Evolutionary conservation across 53 echinoderm and acorn worm species (phyloP).

Genomic region (Patiria pectinifera): DNA sequence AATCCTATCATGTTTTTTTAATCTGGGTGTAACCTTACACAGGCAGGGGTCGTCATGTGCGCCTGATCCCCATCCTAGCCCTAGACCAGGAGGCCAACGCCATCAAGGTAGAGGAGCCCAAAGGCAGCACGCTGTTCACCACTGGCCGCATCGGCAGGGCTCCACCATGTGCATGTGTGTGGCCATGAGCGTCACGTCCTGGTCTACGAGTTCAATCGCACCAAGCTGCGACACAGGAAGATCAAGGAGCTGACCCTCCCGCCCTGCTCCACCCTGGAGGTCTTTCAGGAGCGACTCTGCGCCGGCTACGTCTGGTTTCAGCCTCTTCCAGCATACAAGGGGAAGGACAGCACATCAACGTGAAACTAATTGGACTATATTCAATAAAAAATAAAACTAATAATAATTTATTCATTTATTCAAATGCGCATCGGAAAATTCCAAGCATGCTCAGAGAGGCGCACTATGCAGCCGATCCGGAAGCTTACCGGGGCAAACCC

Average conservation of each 20-base stretch:
- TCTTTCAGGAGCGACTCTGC: constrained; percentile 86
- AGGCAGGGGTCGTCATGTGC: constrained; percentile 88
- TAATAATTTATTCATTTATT: too few species aligned
- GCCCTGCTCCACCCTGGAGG: constrained; percentile 84
- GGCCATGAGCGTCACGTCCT: constrained; percentile 89
- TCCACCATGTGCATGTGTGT: constrained; percentile 95
- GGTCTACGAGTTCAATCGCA: constrained; percentile 96
- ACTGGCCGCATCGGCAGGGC: constrained; percentile 94
- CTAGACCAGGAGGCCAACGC: constrained; percentile 82
- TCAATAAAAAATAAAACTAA: neutral
- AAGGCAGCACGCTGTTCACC: constrained; percentile 89
- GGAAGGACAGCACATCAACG: constrained; percentile 84
- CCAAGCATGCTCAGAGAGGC: too few species aligned
- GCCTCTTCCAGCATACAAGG: constrained; percentile 90
- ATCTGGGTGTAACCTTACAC: neutral
- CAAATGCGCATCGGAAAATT: too few species aligned
- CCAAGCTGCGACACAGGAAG: constrained; percentile 85
- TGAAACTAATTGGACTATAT: constrained; percentile 42
- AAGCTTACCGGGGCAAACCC: too few species aligned
- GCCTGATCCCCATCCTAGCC: constrained; percentile 88
- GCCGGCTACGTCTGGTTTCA: constrained; percentile 90
- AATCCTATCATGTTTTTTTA: too few species aligned
- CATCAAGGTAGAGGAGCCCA: constrained; percentile 93
- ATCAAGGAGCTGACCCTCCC: constrained; percentile 89
- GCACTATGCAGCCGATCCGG: too few species aligned